Conservation (phyloP, 1,140 invertebrate genomes). For the Thaumetopoea pityocampa region DNA sequence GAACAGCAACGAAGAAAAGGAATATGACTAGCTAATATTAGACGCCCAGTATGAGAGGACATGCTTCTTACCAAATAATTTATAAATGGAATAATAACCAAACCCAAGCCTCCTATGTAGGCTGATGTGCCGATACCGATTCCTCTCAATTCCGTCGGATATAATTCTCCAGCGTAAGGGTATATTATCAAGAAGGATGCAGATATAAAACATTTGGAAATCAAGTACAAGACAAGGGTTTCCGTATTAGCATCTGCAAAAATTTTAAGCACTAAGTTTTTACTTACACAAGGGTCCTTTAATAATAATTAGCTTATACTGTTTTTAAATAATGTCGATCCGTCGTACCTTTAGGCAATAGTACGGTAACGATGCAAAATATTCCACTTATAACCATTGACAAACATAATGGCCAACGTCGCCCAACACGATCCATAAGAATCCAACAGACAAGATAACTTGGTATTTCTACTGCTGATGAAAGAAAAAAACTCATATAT, state of each 20-base stretch:
- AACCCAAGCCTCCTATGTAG: constrained; percentile 89
- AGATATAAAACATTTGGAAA: constrained; percentile 93
- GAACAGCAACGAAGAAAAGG: too few species aligned
- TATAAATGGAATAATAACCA: constrained; percentile 93
- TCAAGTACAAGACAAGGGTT: constrained; percentile 86
- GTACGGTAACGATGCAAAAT: constrained; percentile 87
- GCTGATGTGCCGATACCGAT: constrained; percentile 92
- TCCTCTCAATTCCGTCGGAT: constrained; percentile 90
- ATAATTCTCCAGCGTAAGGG: constrained; percentile 92
- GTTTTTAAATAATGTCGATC: constrained; percentile 9
- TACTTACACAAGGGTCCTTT: constrained; percentile 13
- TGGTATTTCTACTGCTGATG: constrained; percentile 89
- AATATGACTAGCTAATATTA: too few species aligned
- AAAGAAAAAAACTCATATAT: constrained; percentile 90
- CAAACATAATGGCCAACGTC: constrained; percentile 88
- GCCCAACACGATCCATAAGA: constrained; percentile 89
- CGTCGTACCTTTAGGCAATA: constrained; percentile 82
- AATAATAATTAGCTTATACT: neutral
- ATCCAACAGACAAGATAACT: constrained; percentile 90
- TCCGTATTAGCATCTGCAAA: constrained; percentile 83
- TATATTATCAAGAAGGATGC: constrained; percentile 94
- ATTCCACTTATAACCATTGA: constrained; percentile 89
- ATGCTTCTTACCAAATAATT: constrained; percentile 85
- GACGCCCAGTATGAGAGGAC: too few species aligned
- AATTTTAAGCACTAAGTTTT: constrained; percentile 9